A percentile compares a stretch with the other conserved stretches of the same genome.
phyloP scores from a whole-genome alignment of 2,113 vertebrate genomes.

The Cranoglanis bouderius region DNA sequence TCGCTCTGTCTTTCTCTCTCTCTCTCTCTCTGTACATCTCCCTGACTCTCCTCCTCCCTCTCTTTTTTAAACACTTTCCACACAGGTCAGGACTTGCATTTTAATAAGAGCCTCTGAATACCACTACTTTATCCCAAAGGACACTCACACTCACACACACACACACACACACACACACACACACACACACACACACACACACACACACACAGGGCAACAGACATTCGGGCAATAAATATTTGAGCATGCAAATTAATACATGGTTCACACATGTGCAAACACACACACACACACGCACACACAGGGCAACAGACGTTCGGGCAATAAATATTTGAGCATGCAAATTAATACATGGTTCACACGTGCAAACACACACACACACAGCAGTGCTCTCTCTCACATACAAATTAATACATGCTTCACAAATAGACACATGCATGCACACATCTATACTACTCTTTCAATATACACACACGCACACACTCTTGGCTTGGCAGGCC shows the following conservation, averaged over 20 bases:
- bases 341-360: background rate
- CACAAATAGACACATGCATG: conserved; percentile 37
- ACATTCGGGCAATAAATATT: background rate
- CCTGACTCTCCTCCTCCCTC: conserved; percentile 9
- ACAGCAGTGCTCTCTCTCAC: background rate
- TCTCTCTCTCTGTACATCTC: background rate
- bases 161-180: conserved; percentile 57
- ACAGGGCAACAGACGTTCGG: background rate
- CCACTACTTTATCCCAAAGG: conserved; percentile 72
- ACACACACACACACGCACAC: background rate
- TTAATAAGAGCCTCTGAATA: conserved; percentile 78
- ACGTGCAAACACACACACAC: conserved; percentile 17
- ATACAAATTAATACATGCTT: background rate
- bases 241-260: conserved; percentile 1
- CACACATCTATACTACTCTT: conserved; percentile 12
- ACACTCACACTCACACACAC: conserved; percentile 57
- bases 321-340: background rate
- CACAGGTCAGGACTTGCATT: conserved; percentile 70
- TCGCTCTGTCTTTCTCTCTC: background rate
- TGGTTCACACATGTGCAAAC: background rate
- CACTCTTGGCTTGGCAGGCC: conserved; percentile 12
- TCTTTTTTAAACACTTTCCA: conserved; percentile 66
- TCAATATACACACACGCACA: conserved; percentile 7
- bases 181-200: conserved; percentile 28
- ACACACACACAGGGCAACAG: conserved; percentile 22